Conservation (phyloP, 2,888 invertebrate species). For the Graphium colonna region DNA sequence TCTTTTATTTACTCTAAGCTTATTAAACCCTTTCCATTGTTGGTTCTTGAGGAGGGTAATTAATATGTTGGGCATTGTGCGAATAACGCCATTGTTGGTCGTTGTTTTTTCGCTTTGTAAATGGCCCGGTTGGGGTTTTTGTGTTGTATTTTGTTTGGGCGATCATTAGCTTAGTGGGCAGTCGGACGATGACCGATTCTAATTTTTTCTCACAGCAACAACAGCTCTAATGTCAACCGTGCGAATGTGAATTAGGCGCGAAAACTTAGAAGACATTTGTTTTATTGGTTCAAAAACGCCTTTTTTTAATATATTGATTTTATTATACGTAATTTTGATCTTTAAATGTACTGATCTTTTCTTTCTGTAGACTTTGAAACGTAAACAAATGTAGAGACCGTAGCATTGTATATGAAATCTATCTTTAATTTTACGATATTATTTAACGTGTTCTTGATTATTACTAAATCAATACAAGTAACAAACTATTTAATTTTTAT, state of each 20-base stretch:
- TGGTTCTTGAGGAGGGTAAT: slow-evolving; percentile 29
- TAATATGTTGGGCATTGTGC: slow-evolving; percentile 74
- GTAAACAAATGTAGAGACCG: no score
- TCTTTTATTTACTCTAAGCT: slow-evolving; percentile 73
- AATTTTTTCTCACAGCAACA: slow-evolving; percentile 57
- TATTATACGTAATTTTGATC: no score
- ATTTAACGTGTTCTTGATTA: no score
- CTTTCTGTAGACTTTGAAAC: no score
- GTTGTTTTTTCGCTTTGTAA: slow-evolving; percentile 55
- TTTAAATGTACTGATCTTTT: no score
- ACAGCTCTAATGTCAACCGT: slow-evolving; percentile 1
- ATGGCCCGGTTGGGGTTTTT: slow-evolving; percentile 47
- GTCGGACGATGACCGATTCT: slow-evolving; percentile 62
- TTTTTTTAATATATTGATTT: slow-evolving; percentile 46
- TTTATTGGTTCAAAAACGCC: no score
- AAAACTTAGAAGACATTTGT: neutral
- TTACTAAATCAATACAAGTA: no score
- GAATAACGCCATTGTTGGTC: slow-evolving; percentile 63
- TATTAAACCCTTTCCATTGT: slow-evolving; percentile 74
- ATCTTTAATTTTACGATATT: no score
- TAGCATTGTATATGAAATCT: no score
- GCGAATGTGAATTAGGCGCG: slow-evolving; percentile 36
- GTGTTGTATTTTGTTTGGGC: slow-evolving; percentile 57
- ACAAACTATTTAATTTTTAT: no score
- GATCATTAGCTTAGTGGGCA: slow-evolving; percentile 74